phyloP scores from a whole-genome alignment of 2,113 vertebrate species.

The Pantherophis guttatus region DNA sequence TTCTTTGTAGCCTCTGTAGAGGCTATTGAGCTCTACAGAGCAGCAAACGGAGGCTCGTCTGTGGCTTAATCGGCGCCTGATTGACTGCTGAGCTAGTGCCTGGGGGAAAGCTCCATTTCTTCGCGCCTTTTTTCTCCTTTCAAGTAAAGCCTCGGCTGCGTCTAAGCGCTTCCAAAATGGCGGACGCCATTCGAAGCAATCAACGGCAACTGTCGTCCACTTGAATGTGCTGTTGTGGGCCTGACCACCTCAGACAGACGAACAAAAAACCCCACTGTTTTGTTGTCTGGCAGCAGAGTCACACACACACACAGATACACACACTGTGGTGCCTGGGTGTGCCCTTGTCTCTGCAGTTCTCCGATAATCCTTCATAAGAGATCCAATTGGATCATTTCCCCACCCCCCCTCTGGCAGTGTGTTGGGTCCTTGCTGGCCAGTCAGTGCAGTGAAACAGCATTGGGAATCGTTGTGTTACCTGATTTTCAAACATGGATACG shows the following conservation, averaged over 20 bases:
- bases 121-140: too few species aligned
- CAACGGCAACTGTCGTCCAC: not conserved
- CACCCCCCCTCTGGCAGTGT: not conserved
- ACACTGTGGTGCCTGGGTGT: not conserved
- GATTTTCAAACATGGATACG: not conserved
- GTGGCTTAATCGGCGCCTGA: too few species aligned
- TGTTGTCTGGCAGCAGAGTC: not conserved
- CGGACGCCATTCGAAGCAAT: too few species aligned
- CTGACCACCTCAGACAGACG: not conserved
- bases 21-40: too few species aligned
- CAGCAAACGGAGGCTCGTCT: too few species aligned
- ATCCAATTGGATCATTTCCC: not conserved
- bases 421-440: not conserved
- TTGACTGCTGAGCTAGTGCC: too few species aligned
- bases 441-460: not conserved
- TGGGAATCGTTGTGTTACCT: not conserved
- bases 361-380: not conserved
- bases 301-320: not conserved
- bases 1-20: too few species aligned
- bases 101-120: too few species aligned
- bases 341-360: not conserved
- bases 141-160: too few species aligned
- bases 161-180: too few species aligned
- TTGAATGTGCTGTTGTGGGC: not conserved
- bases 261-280: conserved; percentile 7